Evolutionary conservation across 1,140 invertebrate species (phyloP), one percentile per base, ranked within the genome.

Genomic region (Zophobas atratus): DNA sequence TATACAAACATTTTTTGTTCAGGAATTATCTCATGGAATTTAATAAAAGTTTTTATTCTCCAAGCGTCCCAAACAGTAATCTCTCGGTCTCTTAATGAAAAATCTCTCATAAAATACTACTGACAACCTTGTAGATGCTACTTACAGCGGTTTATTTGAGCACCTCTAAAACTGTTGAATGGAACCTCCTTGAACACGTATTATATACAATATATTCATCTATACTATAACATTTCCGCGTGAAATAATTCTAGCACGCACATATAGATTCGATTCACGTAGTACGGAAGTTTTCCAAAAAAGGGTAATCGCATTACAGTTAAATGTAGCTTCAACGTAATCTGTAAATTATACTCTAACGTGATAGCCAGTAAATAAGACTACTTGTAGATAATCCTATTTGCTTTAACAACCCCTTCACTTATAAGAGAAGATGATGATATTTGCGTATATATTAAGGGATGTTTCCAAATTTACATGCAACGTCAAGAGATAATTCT

Each of bases 331-430:
- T 72, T 53, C 20, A 49, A 35, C 38, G 49, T 55, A 43, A 56
- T 55, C 71, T 72, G 6, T 49, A 32, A 73, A 56, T 73, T 56
- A 73, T 56, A 56, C 46, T 38, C 49, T 39, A 73, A 73, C 71
- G 71, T 73, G 71, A 73, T 73, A 73, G 48, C 71, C 71, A 73
- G 55, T 41, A 73, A 73, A 73, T 73, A 73, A 55, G 51, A 56
- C 71, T 73, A 56, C 71, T 73, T 56, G 38, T 55, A 53, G 48
- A 67, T 73, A 73, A 73, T 73, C 71, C 51, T 73, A 72, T 72
- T 53, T 53, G 51, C 70, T 51, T 48, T 72, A 48, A 34, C 46
- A 46, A 38, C 33, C 51, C 46, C 46, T 49, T 3, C 53, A 72
- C 70, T 53, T 72, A 72, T 53, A 36, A 34, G n/a, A 72, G 41